phyloP scores from a whole-genome alignment of 2,888 invertebrate species.

The Micoletzkya japonica region DNA sequence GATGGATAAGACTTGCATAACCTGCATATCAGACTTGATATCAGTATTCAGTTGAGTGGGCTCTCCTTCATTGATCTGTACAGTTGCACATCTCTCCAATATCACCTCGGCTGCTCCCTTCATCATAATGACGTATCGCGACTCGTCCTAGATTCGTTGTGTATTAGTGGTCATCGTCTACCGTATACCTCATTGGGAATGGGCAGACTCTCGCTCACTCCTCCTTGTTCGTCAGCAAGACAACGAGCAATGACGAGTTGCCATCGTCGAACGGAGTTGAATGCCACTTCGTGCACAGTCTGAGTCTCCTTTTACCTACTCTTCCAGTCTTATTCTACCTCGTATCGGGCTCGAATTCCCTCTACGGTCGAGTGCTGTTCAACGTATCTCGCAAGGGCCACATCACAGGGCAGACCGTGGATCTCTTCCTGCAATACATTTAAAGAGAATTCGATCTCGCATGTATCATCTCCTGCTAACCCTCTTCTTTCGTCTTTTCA shows the following conservation, averaged over 20 bases:
- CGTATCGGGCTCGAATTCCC: slow-evolving; percentile 57
- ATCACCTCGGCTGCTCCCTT: slow-evolving; percentile 62
- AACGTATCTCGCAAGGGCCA: slow-evolving; percentile 59
- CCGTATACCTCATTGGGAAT: slow-evolving; percentile 12
- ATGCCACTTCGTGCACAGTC: slow-evolving; percentile 58
- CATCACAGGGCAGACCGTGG: slow-evolving; percentile 47
- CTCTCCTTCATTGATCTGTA: slow-evolving; percentile 44
- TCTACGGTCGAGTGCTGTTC: slow-evolving; percentile 55
- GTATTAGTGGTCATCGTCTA: neutral
- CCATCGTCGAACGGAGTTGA: slow-evolving; percentile 60
- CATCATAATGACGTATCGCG: slow-evolving; percentile 55
- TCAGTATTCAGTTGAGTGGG: slow-evolving; percentile 50
- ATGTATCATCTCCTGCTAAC: neutral
- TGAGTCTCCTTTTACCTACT: slow-evolving; percentile 28
- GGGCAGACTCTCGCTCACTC: slow-evolving; percentile 24
- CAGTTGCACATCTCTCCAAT: slow-evolving; percentile 47
- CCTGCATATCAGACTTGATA: slow-evolving; percentile 52
- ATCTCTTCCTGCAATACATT: slow-evolving; percentile 14
- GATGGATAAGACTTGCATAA: neutral
- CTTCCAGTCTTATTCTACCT: slow-evolving; percentile 32
- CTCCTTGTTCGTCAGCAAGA: slow-evolving; percentile 36
- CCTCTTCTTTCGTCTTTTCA: slow-evolving; percentile 12
- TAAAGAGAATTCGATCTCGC: neutral
- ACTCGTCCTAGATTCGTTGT: slow-evolving; percentile 32
- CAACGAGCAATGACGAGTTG: slow-evolving; percentile 56